A percentile compares a stretch with the other conserved stretches of the same genome.
Conservation (phyloP, 2,797 vertebrate genomes). For the Neosilurus hyrtlii region DNA sequence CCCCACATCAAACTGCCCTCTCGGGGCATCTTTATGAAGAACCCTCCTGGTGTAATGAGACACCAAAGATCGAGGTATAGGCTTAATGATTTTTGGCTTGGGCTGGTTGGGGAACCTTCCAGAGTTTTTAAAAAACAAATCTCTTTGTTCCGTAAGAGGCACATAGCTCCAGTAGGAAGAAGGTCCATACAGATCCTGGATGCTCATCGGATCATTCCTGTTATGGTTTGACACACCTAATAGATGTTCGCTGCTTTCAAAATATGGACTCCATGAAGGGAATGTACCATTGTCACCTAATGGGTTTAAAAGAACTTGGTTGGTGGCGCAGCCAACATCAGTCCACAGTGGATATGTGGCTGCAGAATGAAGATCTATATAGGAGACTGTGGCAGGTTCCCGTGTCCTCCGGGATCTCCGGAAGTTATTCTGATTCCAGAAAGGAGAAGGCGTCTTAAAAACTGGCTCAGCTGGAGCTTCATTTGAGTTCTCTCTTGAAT, state of each 20-base stretch:
- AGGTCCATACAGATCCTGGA: conserved; percentile 16
- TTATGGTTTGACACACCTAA: conserved; percentile 14
- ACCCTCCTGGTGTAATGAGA: conserved; percentile 32
- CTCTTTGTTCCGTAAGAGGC: conserved; percentile 23
- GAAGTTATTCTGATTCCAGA: conserved; percentile 60
- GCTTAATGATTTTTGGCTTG: conserved; percentile 36
- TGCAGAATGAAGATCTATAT: conserved; percentile 58
- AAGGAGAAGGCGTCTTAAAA: conserved; percentile 73
- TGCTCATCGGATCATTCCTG: not conserved
- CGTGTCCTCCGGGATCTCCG: conserved; percentile 43
- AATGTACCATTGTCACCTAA: conserved; percentile 52
- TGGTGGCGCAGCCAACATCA: conserved; percentile 41
- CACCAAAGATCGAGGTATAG: conserved; percentile 30
- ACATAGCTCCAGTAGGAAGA: conserved; percentile 37
- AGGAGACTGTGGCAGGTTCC: conserved; percentile 36
- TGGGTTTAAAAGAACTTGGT: conserved; percentile 57
- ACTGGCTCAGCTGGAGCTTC: conserved; percentile 58
- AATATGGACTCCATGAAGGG: conserved; percentile 53
- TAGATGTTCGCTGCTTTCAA: conserved; percentile 3
- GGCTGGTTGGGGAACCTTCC: conserved; percentile 17
- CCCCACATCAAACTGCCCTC: conserved; percentile 17
- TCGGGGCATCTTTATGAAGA: conserved; percentile 24
- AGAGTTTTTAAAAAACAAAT: conserved; percentile 29
- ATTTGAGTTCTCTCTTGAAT: conserved; percentile 56
- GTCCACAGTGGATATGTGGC: conserved; percentile 45